Evolutionary conservation across 2,113 vertebrate species (phyloP), one percentile per base, ranked within the genome.

Genomic region (Sminthopsis crassicaudata): DNA sequence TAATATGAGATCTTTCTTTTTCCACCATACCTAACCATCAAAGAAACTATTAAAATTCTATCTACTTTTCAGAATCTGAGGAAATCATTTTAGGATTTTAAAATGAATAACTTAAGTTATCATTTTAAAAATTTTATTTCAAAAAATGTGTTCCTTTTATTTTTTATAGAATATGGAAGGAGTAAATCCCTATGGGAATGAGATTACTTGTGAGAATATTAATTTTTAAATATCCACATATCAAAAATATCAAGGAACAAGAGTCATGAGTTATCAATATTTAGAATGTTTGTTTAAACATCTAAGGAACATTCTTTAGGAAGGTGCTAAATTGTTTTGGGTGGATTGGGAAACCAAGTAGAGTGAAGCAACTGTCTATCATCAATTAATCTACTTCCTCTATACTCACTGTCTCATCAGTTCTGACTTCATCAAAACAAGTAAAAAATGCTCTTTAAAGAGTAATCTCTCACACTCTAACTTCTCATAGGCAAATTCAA

Each of bases 21-120:
- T 16, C 19, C 14, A 8, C 3, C 50, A 51, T 0, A 12, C 27
- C 26, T 4, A 24, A 9, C 30, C 12, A 0, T 3, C 2, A 67
- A 67, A 67, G 27, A 67, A 67, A 36, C 50, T 42, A 91, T 48
- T 8, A 54, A 94, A 67, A 84, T 53, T 3, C 8, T 3, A 93
- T 36, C n/a, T 36, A 26, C 0, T 2, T 76, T 27, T 42, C 76
- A 89, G 76, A 30, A 9, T 8, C 10, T 53, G 60, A 93, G 26
- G 42, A 93, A 14, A 90, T 88, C 0, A 14, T 67, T 90, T 93
- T 23, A 22, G 67, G 67, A 42, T 84, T 84, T 42, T 42, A 84
- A 42, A 84, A 22, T n/a, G 36, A 76, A 14, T n/a, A 76, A 76
- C 8, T 84, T 84, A 30, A 67, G 67, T 84, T 16, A 84, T 84